These are phyloP conservation scores for Matsumurasca onukii DNA, from an alignment of 1,140 invertebrate species.

Conservation along the genomic window DNA sequence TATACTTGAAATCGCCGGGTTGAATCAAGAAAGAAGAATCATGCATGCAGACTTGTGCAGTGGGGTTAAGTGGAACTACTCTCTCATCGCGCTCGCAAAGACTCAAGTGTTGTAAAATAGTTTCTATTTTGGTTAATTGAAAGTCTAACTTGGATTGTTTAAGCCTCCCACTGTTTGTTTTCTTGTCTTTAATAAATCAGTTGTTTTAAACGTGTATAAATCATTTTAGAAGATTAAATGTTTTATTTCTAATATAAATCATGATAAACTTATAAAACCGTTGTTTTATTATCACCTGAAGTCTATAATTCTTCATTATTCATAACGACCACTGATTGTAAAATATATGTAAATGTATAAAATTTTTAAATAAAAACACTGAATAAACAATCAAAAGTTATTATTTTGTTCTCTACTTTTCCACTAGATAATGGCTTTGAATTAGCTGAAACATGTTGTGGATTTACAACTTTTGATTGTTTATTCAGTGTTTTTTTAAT, in stretches of 20 bases:
- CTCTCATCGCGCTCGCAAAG: background rate
- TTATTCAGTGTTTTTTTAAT: too few species aligned
- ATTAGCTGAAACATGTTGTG: too few species aligned
- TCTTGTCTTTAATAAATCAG: background rate
- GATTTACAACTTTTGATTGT: too few species aligned
- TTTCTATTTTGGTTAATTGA: background rate
- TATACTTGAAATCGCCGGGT: background rate
- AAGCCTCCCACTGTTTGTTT: background rate
- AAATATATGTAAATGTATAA: too few species aligned
- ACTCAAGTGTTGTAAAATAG: background rate
- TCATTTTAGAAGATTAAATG: constrained; percentile 9
- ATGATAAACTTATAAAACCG: background rate
- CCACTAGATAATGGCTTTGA: too few species aligned
- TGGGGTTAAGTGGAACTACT: background rate
- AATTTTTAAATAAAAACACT: too few species aligned
- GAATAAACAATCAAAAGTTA: too few species aligned
- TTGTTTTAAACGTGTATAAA: constrained; percentile 3
- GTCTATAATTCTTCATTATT: too few species aligned
- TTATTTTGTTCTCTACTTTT: too few species aligned
- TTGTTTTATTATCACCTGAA: background rate
- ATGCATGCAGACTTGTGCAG: background rate
- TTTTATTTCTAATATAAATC: constrained; percentile 27
- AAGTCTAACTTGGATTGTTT: constrained; percentile 20
- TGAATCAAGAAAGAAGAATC: background rate
- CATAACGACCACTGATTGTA: too few species aligned